Percentiles rank a stretch among this genome's conserved stretches.
Evolutionary conservation across 2,797 vertebrate genomes (phyloP).

Genomic region (Setipinna tenuifilis): DNA sequence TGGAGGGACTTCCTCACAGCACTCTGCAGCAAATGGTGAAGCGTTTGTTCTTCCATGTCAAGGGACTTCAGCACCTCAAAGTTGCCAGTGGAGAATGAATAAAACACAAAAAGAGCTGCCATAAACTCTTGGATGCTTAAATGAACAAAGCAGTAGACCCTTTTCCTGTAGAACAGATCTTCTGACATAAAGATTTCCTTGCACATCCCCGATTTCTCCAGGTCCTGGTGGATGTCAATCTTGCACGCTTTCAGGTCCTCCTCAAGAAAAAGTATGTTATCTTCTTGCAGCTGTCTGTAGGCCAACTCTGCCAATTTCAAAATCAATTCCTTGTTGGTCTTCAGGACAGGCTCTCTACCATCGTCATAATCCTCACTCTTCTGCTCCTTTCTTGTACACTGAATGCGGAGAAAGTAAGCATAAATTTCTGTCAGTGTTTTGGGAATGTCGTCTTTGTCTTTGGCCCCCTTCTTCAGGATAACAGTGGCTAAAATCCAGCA

Average conservation of each 20-base stretch:
- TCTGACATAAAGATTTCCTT: neutral
- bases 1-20: neutral
- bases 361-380: neutral
- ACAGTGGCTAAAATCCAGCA: neutral
- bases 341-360: neutral
- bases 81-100: neutral
- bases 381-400: neutral
- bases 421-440: slow-evolving; percentile 2
- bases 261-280: neutral
- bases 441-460: neutral
- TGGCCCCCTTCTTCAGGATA: neutral
- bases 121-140: neutral
- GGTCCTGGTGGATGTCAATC: neutral
- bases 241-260: neutral
- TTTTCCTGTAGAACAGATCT: neutral
- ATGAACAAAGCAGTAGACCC: neutral
- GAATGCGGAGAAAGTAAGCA: neutral
- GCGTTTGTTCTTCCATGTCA: neutral
- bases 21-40: neutral
- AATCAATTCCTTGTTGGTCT: neutral
- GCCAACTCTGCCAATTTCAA: neutral
- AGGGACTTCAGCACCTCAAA: neutral
- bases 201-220: neutral
- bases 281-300: neutral
- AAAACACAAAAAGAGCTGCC: neutral